Conservation (phyloP, 2,113 vertebrate genomes). For the Pelusios castaneus region DNA sequence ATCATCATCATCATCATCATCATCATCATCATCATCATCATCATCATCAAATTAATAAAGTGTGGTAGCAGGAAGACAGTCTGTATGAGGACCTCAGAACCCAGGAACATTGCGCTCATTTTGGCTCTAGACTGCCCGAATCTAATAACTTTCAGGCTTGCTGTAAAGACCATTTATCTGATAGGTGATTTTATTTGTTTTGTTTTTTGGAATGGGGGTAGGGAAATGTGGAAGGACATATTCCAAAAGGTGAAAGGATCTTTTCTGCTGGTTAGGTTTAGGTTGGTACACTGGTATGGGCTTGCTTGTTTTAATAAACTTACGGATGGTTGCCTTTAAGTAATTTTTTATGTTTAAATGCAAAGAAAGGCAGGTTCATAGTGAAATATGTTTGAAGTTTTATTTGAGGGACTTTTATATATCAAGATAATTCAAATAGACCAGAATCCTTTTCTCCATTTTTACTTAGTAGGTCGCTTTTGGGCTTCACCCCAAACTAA, state of each 20-base stretch:
- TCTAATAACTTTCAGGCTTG: rapidly evolving
- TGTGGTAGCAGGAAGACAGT: neutral
- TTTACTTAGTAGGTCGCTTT: neutral
- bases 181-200: neutral
- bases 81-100: neutral
- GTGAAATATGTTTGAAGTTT: neutral
- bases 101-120: rapidly evolving
- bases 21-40: neutral
- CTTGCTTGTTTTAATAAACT: neutral
- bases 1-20: neutral
- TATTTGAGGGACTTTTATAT: neutral
- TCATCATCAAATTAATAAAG: neutral
- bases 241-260: neutral
- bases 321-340: neutral
- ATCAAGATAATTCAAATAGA: neutral
- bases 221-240: neutral
- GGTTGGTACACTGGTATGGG: neutral
- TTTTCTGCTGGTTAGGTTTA: neutral
- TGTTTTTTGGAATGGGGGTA: neutral
- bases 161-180: neutral
- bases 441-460: neutral
- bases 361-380: neutral
- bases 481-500: neutral
- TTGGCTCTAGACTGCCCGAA: neutral
- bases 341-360: neutral